A percentile compares a stretch with the other conserved stretches of the same genome.
Conservation (phyloP, 2,888 invertebrate genomes). For the Leptura quadrifasciata region DNA sequence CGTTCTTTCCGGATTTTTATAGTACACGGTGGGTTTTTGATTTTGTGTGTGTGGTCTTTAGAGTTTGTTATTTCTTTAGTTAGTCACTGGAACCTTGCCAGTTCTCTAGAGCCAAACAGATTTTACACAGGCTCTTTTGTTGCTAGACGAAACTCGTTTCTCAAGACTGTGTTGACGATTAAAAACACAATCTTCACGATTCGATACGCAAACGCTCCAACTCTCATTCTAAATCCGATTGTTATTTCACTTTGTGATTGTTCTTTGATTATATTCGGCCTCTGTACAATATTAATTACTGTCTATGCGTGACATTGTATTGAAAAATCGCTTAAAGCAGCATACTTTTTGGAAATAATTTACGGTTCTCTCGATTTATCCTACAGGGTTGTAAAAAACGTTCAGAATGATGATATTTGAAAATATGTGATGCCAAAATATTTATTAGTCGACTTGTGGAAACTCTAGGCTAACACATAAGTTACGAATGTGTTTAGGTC, state of each 20-base stretch:
- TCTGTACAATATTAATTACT: background rate
- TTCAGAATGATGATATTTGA: background rate
- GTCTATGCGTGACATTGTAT: slow-evolving; percentile 4
- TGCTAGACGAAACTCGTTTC: slow-evolving; percentile 58
- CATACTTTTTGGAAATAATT: too few relatives aligned
- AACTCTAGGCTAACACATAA: background rate
- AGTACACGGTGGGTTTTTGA: slow-evolving; percentile 68
- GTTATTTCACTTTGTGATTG: slow-evolving; percentile 46
- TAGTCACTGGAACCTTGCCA: slow-evolving; percentile 53
- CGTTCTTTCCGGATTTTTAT: slow-evolving; percentile 72
- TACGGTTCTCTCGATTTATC: too few relatives aligned
- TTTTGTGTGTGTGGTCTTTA: slow-evolving; percentile 50
- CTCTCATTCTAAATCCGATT: slow-evolving; percentile 46
- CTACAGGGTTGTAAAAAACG: background rate
- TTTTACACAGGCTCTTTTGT: slow-evolving; percentile 54
- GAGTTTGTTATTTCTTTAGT: slow-evolving; percentile 42
- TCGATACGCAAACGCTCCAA: slow-evolving; percentile 48
- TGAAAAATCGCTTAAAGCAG: background rate
- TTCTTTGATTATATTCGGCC: slow-evolving; percentile 38
- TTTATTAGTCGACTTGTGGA: background rate
- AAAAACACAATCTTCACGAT: slow-evolving; percentile 55
- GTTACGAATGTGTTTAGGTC: background rate
- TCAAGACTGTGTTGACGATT: slow-evolving; percentile 45
- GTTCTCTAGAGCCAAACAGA: slow-evolving; percentile 49
- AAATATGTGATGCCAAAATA: background rate